phyloP scores from a whole-genome alignment of 2,797 vertebrate genomes.

The Agapornis canus region DNA sequence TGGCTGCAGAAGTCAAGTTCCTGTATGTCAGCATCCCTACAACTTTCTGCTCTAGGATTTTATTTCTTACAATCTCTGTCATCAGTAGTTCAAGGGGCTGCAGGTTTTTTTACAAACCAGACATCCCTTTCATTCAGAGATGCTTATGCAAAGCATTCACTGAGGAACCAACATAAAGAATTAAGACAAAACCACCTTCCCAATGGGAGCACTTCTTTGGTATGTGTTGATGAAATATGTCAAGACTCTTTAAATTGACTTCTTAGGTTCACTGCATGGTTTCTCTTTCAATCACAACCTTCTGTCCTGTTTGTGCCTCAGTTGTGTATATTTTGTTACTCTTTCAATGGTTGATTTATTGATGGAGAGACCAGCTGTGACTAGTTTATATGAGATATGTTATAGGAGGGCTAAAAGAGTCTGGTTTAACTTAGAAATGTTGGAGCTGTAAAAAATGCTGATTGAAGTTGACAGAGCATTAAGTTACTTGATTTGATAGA shows the following conservation, averaged over 20 bases:
- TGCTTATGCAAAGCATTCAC: constrained; percentile 3
- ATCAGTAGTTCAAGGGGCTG: neutral
- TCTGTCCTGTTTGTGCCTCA: constrained; percentile 15
- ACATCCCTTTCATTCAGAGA: neutral
- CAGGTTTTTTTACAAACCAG: neutral
- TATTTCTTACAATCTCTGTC: neutral
- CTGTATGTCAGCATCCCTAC: neutral
- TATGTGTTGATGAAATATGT: constrained; percentile 36
- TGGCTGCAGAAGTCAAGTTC: neutral
- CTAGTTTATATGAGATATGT: constrained; percentile 8
- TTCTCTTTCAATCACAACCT: constrained; percentile 32
- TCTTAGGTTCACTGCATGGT: constrained; percentile 10
- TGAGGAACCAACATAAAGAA: neutral
- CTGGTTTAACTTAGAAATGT: constrained; percentile 31
- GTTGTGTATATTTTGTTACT: constrained; percentile 14
- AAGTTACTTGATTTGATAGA: neutral
- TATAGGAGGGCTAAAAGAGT: neutral
- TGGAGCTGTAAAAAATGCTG: neutral
- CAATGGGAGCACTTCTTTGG: neutral
- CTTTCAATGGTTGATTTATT: constrained; percentile 29
- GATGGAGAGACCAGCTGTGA: constrained; percentile 28
- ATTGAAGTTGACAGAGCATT: neutral
- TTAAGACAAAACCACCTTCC: constrained; percentile 1
- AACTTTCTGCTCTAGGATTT: neutral
- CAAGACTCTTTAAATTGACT: constrained; percentile 50